Evolutionary conservation across 2,888 invertebrate genomes (phyloP), one percentile per base, ranked within the genome.

Genomic region (Erpobdella octoculata): DNA sequence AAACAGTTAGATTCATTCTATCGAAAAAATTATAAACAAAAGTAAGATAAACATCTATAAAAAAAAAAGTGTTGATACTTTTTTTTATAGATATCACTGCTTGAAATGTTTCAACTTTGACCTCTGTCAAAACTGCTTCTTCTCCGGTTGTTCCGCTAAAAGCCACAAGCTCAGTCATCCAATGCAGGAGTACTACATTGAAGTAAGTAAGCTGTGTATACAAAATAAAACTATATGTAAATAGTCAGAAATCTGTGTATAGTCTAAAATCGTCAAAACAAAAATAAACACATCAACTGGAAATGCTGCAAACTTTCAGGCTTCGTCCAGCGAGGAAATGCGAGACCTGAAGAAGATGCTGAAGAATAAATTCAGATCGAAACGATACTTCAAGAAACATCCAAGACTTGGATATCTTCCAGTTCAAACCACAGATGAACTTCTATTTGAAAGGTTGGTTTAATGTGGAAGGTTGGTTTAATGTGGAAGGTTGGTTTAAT

Each of bases 281-380:
- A n/a, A n/a, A 53, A 53, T 28, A 53, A 53, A 41, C 12, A 53
- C 53, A n/a, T 53, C 28, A 53, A 53, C n/a, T n/a, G n/a, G n/a
- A n/a, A n/a, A n/a, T n/a, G n/a, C n/a, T n/a, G n/a, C n/a, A n/a
- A n/a, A n/a, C n/a, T 41, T 72, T n/a, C 70, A 93, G 93, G 95
- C 97, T 28, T 97, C 96, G 72, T 95, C 96, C 8, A 92, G 94
- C 33, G 97, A 98, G 85, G 97, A 98, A 84, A 92, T 98, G 68
- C 88, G 96, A 74, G 98, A 98, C 85, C 97, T 98, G 84, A 95
- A 95, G 0, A 88, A 92, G 76, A 94, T 97, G 33, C 86, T 98
- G 69, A 90, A 92, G 79, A 98, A 98, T 85, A 97, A 97, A 86
- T 95, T 98, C 85, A 95, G 94, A 84, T 93, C 94, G 65, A 93